These are phyloP conservation scores for Adelosebastes latens DNA, from an alignment of 2,797 vertebrate species.

Conservation along the genomic window DNA sequence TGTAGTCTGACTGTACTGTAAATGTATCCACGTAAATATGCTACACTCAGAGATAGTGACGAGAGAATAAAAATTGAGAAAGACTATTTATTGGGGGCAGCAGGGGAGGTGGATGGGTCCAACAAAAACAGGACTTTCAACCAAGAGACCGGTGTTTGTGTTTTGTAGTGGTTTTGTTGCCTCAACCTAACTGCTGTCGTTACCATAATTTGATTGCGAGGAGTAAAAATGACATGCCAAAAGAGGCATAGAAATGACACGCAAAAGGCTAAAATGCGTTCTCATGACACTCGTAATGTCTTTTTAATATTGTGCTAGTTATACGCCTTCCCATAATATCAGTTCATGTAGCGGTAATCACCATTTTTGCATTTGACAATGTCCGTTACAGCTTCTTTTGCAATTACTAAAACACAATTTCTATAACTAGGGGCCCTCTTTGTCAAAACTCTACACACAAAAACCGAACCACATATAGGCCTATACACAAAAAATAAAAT, in stretches of 20 bases:
- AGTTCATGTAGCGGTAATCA: not conserved
- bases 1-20: not conserved
- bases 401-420: too few species aligned
- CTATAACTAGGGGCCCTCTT: too few species aligned
- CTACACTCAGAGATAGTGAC: not conserved
- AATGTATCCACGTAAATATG: not conserved
- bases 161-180: not conserved
- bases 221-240: too few species aligned
- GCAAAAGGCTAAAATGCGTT: too few species aligned
- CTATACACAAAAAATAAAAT: too few species aligned
- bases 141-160: not conserved
- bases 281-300: too few species aligned
- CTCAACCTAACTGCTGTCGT: not conserved
- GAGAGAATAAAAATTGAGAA: not conserved
- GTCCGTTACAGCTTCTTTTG: not conserved
- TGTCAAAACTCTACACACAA: too few species aligned
- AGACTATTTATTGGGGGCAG: accelerated
- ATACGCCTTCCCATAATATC: too few species aligned
- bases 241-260: too few species aligned
- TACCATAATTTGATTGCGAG: accelerated
- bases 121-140: not conserved
- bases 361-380: not conserved
- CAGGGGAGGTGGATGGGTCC: too few species aligned
- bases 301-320: too few species aligned
- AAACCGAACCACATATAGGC: too few species aligned